phyloP scores from a whole-genome alignment of 2,113 vertebrate species.

The Leucoraja erinaceus region DNA sequence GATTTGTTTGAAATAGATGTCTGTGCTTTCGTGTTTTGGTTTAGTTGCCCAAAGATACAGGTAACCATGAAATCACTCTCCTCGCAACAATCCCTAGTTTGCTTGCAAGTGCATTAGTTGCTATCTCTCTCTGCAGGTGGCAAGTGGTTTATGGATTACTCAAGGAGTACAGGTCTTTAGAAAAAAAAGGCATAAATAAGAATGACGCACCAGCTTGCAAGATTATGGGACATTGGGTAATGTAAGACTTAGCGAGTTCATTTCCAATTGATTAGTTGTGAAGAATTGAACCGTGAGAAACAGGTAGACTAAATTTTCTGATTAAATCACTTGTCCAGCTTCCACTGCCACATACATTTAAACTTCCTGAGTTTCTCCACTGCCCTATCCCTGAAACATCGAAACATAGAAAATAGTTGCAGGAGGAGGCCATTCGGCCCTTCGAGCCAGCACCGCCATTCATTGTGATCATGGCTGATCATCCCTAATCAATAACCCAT shows the following conservation, averaged over 20 bases:
- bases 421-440: no score
- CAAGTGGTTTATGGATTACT: background rate
- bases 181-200: background rate
- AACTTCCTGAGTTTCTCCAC: background rate
- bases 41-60: background rate
- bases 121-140: background rate
- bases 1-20: conserved; percentile 30
- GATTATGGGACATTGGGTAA: background rate
- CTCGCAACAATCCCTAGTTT: background rate
- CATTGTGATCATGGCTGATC: no score
- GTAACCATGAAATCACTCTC: background rate
- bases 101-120: background rate
- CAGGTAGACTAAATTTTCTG: background rate
- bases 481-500: no score
- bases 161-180: background rate
- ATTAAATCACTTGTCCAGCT: background rate
- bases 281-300: background rate
- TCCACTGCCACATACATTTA: background rate
- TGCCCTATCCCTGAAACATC: background rate
- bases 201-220: background rate
- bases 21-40: conserved; percentile 29
- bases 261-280: background rate
- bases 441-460: no score
- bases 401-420: no score
- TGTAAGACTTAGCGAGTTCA: background rate